Percentiles rank a stretch among this genome's conserved stretches.
Evolutionary conservation across 2,888 invertebrate genomes (phyloP).

Genomic region (Mesorhabditis spiculigera): DNA sequence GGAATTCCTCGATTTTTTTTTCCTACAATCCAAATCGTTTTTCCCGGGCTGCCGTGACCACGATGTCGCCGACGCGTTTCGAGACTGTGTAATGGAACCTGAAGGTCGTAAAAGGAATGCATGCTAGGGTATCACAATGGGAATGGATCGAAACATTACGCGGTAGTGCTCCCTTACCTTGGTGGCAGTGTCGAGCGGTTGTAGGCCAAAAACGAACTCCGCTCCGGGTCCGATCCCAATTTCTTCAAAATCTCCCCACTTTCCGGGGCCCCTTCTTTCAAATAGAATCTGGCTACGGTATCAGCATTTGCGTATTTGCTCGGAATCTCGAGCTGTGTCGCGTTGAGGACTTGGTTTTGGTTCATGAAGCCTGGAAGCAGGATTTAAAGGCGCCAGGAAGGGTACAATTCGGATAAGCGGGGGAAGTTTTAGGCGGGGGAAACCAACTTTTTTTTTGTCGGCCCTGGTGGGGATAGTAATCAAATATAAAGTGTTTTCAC

Average conservation of each 20-base stretch:
- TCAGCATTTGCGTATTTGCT: not conserved
- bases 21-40: not conserved
- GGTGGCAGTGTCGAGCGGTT: not conserved
- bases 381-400: too few species aligned
- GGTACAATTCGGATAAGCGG: too few species aligned
- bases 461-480: too few species aligned
- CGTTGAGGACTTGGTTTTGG: constrained; percentile 4
- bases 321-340: not conserved
- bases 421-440: too few species aligned
- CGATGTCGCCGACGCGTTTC: not conserved
- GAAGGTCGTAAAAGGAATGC: not conserved
- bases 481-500: too few species aligned
- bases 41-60: not conserved
- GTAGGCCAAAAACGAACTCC: not conserved
- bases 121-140: not conserved
- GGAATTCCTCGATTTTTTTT: not conserved
- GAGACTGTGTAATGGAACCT: not conserved
- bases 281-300: not conserved
- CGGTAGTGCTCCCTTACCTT: not conserved
- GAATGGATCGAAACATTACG: not conserved
- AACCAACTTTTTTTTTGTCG: too few species aligned
- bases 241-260: too few species aligned
- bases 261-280: not conserved
- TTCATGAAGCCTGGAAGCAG: too few species aligned
- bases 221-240: not conserved